These are phyloP conservation scores for Romanogobio albipinnatus DNA, from an alignment of 2,113 vertebrate species.

Conservation along the genomic window DNA sequence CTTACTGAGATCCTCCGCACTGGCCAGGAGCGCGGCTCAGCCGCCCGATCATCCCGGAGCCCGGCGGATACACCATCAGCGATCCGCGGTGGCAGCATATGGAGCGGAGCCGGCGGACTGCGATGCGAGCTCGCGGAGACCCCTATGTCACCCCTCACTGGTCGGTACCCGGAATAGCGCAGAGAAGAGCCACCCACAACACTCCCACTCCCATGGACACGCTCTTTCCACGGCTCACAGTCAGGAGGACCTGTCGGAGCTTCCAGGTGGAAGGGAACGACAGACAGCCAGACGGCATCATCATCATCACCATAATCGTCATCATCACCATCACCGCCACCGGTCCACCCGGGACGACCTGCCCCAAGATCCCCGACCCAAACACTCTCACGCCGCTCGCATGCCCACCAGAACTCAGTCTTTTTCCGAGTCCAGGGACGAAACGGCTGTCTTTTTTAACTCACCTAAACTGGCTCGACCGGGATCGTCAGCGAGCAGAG, in stretches of 20 bases:
- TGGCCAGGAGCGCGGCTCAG: slow-evolving; percentile 66
- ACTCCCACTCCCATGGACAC: slow-evolving; percentile 56
- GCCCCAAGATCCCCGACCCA: slow-evolving; percentile 54
- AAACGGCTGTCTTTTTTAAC: slow-evolving; percentile 69
- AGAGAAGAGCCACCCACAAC: slow-evolving; percentile 68
- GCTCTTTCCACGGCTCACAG: slow-evolving; percentile 54
- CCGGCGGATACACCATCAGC: slow-evolving; percentile 67
- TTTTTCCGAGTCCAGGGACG: slow-evolving; percentile 71
- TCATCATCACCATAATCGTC: slow-evolving; percentile 66
- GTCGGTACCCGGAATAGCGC: slow-evolving; percentile 69
- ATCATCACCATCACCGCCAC: slow-evolving; percentile 45
- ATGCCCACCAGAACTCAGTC: slow-evolving; percentile 68
- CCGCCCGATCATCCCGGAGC: slow-evolving; percentile 61
- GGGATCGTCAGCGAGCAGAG: slow-evolving; percentile 52
- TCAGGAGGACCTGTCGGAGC: slow-evolving; percentile 59
- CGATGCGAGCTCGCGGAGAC: slow-evolving; percentile 90
- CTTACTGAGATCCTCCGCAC: slow-evolving; percentile 78
- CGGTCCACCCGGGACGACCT: slow-evolving; percentile 56
- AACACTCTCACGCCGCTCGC: slow-evolving; percentile 61
- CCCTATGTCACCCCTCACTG: slow-evolving; percentile 85
- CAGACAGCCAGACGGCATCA: slow-evolving; percentile 71
- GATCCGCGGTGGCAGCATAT: slow-evolving; percentile 64
- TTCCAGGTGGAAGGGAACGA: slow-evolving; percentile 66
- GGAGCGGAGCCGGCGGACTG: slow-evolving; percentile 70
- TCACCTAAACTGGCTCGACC: slow-evolving; percentile 54